phyloP scores from a whole-genome alignment of 2,888 invertebrate genomes.

The Pollenia labialis region DNA sequence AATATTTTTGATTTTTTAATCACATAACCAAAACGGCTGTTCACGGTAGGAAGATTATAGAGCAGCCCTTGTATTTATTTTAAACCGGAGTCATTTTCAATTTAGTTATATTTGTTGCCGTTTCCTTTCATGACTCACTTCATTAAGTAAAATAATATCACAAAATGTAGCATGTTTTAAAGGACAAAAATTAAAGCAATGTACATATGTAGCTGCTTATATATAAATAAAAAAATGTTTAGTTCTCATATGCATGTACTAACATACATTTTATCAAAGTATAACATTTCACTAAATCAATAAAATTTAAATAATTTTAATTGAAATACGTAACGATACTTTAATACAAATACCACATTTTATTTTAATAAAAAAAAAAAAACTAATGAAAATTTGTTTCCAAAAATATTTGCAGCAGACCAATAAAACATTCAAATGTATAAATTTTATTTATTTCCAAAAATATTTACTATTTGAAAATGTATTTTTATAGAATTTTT shows the following conservation, averaged over 20 bases:
- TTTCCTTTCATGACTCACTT: background rate
- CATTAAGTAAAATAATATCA: background rate
- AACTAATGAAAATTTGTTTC: background rate
- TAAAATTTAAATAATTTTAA: constrained; percentile 18
- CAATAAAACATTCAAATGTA: constrained; percentile 19
- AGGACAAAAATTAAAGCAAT: background rate
- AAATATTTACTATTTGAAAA: constrained; percentile 18
- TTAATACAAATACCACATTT: background rate
- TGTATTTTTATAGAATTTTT: constrained; percentile 41
- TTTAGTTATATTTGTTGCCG: background rate
- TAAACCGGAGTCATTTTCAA: background rate
- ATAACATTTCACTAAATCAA: constrained; percentile 2
- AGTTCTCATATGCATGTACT: background rate
- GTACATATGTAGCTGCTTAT: too few relatives aligned
- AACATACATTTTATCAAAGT: background rate
- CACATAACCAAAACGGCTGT: too few relatives aligned
- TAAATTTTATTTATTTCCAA: constrained; percentile 28
- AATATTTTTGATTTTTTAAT: too few relatives aligned
- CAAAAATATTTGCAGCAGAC: constrained; percentile 15
- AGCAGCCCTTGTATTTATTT: background rate
- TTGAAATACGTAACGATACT: background rate
- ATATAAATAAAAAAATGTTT: background rate
- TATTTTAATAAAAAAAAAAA: background rate
- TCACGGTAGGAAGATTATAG: too few relatives aligned
- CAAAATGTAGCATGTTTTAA: constrained; percentile 22